Percentiles rank a stretch among this genome's conserved stretches.
Evolutionary conservation across 2,113 vertebrate genomes (phyloP).

Genomic region (Hiodon alosoides): DNA sequence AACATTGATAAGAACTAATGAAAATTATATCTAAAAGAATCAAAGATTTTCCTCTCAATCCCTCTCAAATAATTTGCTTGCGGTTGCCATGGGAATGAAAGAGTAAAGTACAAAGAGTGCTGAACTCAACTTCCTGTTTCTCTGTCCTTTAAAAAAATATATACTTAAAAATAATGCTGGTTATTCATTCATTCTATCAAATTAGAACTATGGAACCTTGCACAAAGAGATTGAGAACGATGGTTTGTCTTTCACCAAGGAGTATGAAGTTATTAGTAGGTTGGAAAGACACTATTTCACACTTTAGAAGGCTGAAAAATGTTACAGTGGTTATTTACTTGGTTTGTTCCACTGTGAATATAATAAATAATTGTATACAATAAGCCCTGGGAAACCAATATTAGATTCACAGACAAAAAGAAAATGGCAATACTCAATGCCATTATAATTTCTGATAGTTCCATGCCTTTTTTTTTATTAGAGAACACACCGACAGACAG

Average conservation of each 20-base stretch:
- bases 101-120: slow-evolving; percentile 15
- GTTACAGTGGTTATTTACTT: not conserved
- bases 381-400: too few species aligned
- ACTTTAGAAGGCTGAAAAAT: not conserved
- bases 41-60: not conserved
- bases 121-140: not conserved
- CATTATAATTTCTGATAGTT: too few species aligned
- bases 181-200: not conserved
- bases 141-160: not conserved
- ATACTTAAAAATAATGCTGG: not conserved
- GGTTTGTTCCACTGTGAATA: not conserved
- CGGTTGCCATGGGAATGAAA: slow-evolving; percentile 35
- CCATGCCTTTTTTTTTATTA: too few species aligned
- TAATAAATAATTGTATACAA: too few species aligned
- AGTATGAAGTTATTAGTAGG: too few species aligned
- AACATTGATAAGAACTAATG: not conserved
- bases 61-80: slow-evolving; percentile 28
- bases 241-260: too few species aligned
- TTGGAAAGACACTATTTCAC: not conserved
- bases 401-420: too few species aligned
- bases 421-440: too few species aligned
- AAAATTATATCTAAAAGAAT: slow-evolving; percentile 2
- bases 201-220: not conserved
- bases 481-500: too few species aligned
- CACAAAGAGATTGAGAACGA: not conserved